Conservation (phyloP, 2,797 vertebrate species). For the Chiloscyllium punctatum region DNA sequence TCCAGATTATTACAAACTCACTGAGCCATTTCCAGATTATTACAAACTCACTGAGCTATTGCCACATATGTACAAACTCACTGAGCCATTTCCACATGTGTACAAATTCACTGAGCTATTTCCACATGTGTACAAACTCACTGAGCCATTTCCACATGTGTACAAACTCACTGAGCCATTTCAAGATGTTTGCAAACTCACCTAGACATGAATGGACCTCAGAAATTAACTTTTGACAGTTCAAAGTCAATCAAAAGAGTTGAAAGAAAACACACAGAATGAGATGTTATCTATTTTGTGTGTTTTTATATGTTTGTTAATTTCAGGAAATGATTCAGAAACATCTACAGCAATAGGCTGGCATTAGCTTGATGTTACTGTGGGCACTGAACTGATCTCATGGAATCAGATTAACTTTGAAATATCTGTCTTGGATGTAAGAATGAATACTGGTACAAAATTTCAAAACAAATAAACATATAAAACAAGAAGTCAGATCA, state of each 20-base stretch:
- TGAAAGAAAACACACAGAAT: background rate
- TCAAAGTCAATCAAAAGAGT: background rate
- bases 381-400: background rate
- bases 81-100: no score
- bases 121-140: no score
- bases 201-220: background rate
- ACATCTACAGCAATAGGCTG: background rate
- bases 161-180: no score
- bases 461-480: background rate
- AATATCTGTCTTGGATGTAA: background rate
- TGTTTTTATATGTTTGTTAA: conserved; percentile 1
- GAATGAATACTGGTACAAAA: background rate
- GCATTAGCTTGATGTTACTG: background rate
- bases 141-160: no score
- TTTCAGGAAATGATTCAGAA: background rate
- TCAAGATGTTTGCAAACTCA: no score
- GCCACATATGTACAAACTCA: no score
- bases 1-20: no score
- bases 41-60: no score
- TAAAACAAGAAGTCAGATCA: background rate
- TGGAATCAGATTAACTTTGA: background rate
- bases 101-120: no score
- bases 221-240: background rate
- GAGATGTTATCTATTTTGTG: background rate
- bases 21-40: no score